These are phyloP conservation scores for Doris montereyensis DNA, from an alignment of 2,888 invertebrate genomes.

Conservation along the genomic window DNA sequence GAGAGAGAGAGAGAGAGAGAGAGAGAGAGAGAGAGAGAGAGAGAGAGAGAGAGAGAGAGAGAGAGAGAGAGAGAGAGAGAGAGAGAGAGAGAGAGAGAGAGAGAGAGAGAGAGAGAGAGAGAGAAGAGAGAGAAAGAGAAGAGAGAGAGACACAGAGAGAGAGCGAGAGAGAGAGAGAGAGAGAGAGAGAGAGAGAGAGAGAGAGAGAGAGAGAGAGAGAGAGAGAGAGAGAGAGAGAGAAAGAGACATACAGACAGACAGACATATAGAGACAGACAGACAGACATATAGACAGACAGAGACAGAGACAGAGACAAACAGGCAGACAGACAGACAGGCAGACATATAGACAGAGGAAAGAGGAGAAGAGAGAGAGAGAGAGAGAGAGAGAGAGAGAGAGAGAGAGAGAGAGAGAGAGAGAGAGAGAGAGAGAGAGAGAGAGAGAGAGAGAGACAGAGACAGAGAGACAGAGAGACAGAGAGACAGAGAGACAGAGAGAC, in stretches of 20 bases:
- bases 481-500: background rate
- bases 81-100: background rate
- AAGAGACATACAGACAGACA: too few relatives aligned
- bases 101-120: background rate
- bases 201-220: background rate
- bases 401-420: background rate
- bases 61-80: background rate
- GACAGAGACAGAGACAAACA: too few relatives aligned
- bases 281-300: too few relatives aligned
- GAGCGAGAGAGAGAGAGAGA: slow-evolving; percentile 1
- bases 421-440: slow-evolving; percentile 5
- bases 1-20: slow-evolving; percentile 13
- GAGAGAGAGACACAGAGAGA: background rate
- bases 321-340: too few relatives aligned
- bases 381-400: slow-evolving; percentile 2
- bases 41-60: background rate
- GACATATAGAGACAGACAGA: too few relatives aligned
- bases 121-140: background rate
- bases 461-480: background rate
- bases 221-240: background rate
- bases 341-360: too few relatives aligned
- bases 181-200: background rate
- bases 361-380: slow-evolving; percentile 6
- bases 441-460: background rate
- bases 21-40: slow-evolving; percentile 13